phyloP scores from a whole-genome alignment of 1,140 invertebrate genomes.

The Chrysopa pallens region DNA sequence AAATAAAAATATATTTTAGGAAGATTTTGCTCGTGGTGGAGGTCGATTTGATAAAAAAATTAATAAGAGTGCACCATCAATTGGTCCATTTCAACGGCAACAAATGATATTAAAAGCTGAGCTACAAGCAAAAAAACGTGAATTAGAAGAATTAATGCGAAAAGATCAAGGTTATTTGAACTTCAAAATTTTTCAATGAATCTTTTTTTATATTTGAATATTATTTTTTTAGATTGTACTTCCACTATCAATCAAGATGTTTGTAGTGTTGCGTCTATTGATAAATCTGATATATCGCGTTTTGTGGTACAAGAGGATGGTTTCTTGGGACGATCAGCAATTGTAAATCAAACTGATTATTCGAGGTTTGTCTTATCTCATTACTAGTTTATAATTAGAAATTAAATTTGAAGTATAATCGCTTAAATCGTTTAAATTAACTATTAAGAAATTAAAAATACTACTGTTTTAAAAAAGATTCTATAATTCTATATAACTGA shows the following conservation, averaged over 20 bases:
- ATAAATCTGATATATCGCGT: slow-evolving; percentile 4
- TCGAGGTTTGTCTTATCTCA: no score
- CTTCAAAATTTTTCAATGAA: not conserved
- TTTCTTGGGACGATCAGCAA: slow-evolving; percentile 7
- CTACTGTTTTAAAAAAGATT: no score
- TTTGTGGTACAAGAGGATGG: slow-evolving; percentile 1
- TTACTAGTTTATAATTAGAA: no score
- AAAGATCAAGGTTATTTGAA: slow-evolving; percentile 21
- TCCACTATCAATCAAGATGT: slow-evolving; percentile 11
- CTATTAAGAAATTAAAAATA: no score
- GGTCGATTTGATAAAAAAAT: not conserved
- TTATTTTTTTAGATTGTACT: slow-evolving; percentile 3
- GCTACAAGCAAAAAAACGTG: slow-evolving; percentile 20
- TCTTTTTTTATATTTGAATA: not conserved
- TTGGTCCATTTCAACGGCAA: slow-evolving; percentile 5
- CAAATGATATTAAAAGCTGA: slow-evolving; percentile 13
- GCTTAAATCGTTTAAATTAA: no score
- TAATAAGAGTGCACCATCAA: slow-evolving; percentile 14
- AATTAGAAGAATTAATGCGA: slow-evolving; percentile 24
- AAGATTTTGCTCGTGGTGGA: no score
- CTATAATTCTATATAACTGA: no score
- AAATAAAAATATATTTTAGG: no score
- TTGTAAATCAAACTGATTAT: slow-evolving; percentile 3
- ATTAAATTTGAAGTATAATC: no score
- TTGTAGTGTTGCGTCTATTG: slow-evolving; percentile 2